phyloP scores from a whole-genome alignment of 2,113 vertebrate genomes.

The Catharus bicknelli region DNA sequence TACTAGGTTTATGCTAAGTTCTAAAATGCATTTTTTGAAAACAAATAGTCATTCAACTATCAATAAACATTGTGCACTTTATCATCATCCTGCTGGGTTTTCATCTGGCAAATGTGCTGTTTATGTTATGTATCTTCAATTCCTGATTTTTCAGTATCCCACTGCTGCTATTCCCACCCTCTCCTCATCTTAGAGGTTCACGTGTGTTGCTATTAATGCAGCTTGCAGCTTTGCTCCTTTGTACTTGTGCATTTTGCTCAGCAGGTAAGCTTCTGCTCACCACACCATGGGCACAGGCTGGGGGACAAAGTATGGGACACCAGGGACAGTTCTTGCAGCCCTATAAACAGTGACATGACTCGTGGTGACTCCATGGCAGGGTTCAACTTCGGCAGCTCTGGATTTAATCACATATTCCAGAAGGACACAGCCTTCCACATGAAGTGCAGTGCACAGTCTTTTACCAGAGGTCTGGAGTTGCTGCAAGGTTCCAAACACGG shows the following conservation, averaged over 20 bases:
- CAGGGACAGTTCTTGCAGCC: not conserved
- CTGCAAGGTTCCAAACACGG: not conserved
- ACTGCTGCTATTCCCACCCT: not conserved
- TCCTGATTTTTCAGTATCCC: not conserved
- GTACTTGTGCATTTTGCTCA: not conserved
- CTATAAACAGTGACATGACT: not conserved
- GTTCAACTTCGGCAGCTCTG: not conserved
- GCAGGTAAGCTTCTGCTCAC: not conserved
- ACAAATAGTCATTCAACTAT: conserved; percentile 34
- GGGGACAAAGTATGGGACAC: not conserved
- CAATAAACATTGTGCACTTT: conserved; percentile 30
- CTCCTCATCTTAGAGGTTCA: not conserved
- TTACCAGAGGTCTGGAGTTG: not conserved
- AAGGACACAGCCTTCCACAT: not conserved
- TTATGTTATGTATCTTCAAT: not conserved
- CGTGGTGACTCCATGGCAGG: rapidly evolving
- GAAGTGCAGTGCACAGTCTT: not conserved
- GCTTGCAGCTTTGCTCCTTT: not conserved
- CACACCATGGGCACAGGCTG: rapidly evolving
- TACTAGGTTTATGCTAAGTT: conserved; percentile 45
- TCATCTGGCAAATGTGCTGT: not conserved
- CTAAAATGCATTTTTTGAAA: conserved; percentile 20
- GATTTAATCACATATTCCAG: not conserved
- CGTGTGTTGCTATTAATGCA: rapidly evolving
- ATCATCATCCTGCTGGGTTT: conserved; percentile 28